Percentiles rank a stretch among this genome's conserved stretches.
Evolutionary conservation across 2,888 invertebrate species (phyloP).

Genomic region (Phlogophora meticulosa): DNA sequence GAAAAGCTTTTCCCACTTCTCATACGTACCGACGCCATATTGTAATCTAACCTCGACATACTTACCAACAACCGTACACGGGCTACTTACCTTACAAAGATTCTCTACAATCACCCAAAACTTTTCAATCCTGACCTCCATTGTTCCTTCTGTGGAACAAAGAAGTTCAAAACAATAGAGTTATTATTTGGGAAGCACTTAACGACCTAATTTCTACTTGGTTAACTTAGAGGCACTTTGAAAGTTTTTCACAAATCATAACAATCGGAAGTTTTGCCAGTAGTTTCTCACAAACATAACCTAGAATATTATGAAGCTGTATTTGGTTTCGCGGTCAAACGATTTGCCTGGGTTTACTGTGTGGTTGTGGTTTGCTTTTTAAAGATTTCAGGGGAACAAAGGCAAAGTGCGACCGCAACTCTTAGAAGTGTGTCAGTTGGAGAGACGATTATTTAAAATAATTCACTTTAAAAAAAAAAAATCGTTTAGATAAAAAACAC

Average conservation of each 20-base stretch:
- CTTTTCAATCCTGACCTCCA: constrained; percentile 5
- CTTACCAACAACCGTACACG: too few relatives aligned
- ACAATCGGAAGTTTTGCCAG: not conserved
- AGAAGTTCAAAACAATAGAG: constrained; percentile 44
- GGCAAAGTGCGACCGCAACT: not conserved
- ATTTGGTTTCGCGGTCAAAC: not conserved
- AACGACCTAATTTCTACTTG: constrained; percentile 43
- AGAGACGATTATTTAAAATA: not conserved
- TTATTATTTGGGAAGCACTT: constrained; percentile 48
- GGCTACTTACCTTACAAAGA: not conserved
- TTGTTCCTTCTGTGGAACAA: constrained; percentile 30
- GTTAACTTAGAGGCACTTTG: constrained; percentile 35
- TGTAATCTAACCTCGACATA: not conserved
- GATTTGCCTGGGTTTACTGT: not conserved
- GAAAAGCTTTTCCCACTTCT: not conserved
- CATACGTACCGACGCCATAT: not conserved
- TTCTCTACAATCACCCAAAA: constrained; percentile 10
- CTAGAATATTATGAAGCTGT: not conserved
- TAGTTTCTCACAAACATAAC: too few relatives aligned
- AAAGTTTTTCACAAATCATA: constrained; percentile 45
- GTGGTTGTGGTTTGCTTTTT: not conserved
- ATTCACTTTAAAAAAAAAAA: too few relatives aligned
- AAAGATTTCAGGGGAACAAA: not conserved
- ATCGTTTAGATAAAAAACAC: too few relatives aligned
- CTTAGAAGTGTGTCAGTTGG: not conserved